Conservation (phyloP, 1,140 invertebrate genomes). For the Argopecten irradians region DNA sequence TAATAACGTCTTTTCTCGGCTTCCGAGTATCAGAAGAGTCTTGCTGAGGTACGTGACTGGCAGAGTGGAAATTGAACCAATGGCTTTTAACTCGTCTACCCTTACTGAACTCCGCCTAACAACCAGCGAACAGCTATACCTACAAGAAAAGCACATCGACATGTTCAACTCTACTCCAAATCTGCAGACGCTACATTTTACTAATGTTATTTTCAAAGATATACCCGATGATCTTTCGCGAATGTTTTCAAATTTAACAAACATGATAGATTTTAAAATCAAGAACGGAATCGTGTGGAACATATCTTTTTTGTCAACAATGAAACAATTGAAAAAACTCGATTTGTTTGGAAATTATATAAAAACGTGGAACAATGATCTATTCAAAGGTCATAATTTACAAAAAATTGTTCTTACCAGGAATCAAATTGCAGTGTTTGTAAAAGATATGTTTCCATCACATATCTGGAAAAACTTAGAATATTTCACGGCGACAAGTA, state of each 20-base stretch:
- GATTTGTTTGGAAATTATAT: slow-evolving; percentile 19
- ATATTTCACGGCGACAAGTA: background rate
- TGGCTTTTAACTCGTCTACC: background rate
- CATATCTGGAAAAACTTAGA: background rate
- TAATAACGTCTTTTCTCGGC: background rate
- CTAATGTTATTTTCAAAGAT: background rate
- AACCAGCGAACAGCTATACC: background rate
- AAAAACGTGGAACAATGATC: background rate
- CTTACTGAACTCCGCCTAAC: background rate
- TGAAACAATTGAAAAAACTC: background rate
- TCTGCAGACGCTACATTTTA: background rate
- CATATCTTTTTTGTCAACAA: slow-evolving; percentile 23
- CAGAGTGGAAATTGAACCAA: background rate
- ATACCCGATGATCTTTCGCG: background rate
- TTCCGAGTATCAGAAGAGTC: background rate
- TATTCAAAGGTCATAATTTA: background rate
- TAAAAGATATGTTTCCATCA: slow-evolving; percentile 32
- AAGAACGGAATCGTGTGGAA: background rate
- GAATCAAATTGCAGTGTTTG: slow-evolving; percentile 33
- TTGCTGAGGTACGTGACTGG: background rate
- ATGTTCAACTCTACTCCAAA: background rate
- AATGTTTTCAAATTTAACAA: background rate
- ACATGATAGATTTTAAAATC: background rate
- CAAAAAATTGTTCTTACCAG: background rate
- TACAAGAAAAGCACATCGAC: background rate